These are phyloP conservation scores for Phocides pigmalion DNA, from an alignment of 1,140 invertebrate genomes.

Conservation along the genomic window DNA sequence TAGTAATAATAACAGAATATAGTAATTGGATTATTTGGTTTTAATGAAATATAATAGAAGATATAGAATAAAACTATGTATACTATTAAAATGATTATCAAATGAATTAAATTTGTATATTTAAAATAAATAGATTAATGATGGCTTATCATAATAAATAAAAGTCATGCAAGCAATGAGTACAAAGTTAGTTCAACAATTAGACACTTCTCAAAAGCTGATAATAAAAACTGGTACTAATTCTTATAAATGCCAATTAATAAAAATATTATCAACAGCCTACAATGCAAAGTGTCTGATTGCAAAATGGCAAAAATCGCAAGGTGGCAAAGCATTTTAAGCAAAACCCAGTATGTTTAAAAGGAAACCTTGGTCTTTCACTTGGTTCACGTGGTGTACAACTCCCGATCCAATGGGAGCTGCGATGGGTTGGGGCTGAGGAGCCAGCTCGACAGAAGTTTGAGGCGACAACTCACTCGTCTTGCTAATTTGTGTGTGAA, in stretches of 20 bases:
- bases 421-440: slow-evolving; percentile 65
- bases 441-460: slow-evolving; percentile 69
- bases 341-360: slow-evolving; percentile 55
- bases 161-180: slow-evolving; percentile 16
- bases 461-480: slow-evolving; percentile 91
- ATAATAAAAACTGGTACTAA: neutral
- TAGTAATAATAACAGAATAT: no score
- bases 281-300: slow-evolving; percentile 36
- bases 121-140: neutral
- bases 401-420: slow-evolving; percentile 78
- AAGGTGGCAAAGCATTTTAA: slow-evolving; percentile 66
- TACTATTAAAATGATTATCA: no score
- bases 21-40: no score
- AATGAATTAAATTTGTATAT: no score
- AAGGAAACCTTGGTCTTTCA: slow-evolving; percentile 87
- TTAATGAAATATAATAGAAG: no score
- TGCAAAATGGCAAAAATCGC: slow-evolving; percentile 68
- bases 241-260: no score
- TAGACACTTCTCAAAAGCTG: neutral
- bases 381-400: slow-evolving; percentile 84
- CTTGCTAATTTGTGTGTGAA: slow-evolving; percentile 86
- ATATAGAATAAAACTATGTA: no score
- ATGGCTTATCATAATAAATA: neutral
- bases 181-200: slow-evolving; percentile 22
- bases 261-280: neutral